Evolutionary conservation across 2,113 vertebrate genomes (phyloP).

Genomic region (Ptychochromis oligacanthus): DNA sequence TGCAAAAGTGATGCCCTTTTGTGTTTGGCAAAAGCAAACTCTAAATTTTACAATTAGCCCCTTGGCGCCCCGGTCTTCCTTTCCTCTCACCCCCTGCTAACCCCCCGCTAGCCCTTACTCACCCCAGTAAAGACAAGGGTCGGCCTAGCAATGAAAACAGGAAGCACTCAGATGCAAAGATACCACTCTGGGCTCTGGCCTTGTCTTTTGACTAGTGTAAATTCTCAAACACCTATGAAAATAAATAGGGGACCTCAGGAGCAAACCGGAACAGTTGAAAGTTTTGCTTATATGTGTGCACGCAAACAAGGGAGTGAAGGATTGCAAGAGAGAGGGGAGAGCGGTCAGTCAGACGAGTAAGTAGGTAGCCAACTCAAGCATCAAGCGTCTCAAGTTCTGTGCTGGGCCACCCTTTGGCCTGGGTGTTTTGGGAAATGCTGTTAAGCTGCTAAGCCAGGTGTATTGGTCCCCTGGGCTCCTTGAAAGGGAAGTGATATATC

Average conservation of each 20-base stretch:
- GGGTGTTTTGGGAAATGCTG: constrained; percentile 79
- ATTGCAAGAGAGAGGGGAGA: constrained; percentile 28
- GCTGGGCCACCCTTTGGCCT: constrained; percentile 74
- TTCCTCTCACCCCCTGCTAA: constrained; percentile 84
- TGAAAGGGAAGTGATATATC: constrained; percentile 79
- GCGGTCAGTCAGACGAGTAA: constrained; percentile 64
- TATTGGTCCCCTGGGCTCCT: constrained; percentile 80
- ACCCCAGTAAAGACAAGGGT: constrained; percentile 87
- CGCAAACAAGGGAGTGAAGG: constrained; percentile 40
- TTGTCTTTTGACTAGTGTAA: constrained; percentile 79
- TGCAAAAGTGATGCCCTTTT: constrained; percentile 77
- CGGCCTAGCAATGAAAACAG: constrained; percentile 91
- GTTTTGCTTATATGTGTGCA: constrained; percentile 47
- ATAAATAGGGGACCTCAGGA: constrained; percentile 77
- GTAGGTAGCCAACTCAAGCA: constrained; percentile 66
- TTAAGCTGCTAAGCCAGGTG: constrained; percentile 84
- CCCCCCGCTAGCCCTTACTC: constrained; percentile 81
- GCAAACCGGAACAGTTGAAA: constrained; percentile 40
- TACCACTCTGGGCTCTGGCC: constrained; percentile 78
- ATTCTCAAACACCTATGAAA: constrained; percentile 78
- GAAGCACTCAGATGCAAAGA: constrained; percentile 92
- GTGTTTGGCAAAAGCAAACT: constrained; percentile 83
- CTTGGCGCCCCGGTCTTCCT: constrained; percentile 83
- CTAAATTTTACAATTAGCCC: constrained; percentile 87
- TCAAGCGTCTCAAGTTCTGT: constrained; percentile 80